phyloP scores from a whole-genome alignment of 2,888 invertebrate species.

The Drosophila acutilabella region DNA sequence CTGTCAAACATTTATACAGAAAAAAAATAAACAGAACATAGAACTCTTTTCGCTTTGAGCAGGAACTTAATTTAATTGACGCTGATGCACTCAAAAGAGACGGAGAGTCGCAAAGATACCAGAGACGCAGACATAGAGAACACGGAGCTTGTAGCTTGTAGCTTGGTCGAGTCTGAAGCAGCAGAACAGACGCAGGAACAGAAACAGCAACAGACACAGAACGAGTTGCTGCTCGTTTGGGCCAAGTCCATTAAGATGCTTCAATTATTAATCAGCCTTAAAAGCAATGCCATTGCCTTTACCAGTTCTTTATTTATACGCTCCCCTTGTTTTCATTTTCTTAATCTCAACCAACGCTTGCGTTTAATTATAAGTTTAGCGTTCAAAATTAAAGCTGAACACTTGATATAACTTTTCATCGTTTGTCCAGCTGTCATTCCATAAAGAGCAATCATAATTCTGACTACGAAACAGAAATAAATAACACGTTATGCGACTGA shows the following conservation, averaged over 20 bases:
- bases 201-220: conserved; percentile 22
- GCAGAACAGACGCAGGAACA: background rate
- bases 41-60: conserved; percentile 64
- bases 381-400: conserved; percentile 22
- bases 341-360: conserved; percentile 69
- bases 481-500: conserved; percentile 27
- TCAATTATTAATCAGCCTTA: conserved; percentile 78
- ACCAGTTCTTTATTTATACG: conserved; percentile 28
- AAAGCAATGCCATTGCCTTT: conserved; percentile 66
- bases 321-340: conserved; percentile 30
- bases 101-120: conserved; percentile 7
- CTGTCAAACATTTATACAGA: conserved; percentile 60
- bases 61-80: conserved; percentile 75
- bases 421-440: conserved; percentile 1
- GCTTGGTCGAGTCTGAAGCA: conserved; percentile 1
- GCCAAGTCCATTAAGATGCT: conserved; percentile 77
- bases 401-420: conserved; percentile 7
- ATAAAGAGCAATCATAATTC: background rate
- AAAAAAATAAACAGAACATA: background rate
- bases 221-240: conserved; percentile 54
- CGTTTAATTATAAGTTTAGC: conserved; percentile 74
- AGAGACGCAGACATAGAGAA: conserved; percentile 10
- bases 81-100: conserved; percentile 65
- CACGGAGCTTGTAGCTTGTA: background rate
- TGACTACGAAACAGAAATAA: conserved; percentile 33